Evolutionary conservation across 1,140 invertebrate genomes (phyloP).

Genomic region (Ylistrum balloti): DNA sequence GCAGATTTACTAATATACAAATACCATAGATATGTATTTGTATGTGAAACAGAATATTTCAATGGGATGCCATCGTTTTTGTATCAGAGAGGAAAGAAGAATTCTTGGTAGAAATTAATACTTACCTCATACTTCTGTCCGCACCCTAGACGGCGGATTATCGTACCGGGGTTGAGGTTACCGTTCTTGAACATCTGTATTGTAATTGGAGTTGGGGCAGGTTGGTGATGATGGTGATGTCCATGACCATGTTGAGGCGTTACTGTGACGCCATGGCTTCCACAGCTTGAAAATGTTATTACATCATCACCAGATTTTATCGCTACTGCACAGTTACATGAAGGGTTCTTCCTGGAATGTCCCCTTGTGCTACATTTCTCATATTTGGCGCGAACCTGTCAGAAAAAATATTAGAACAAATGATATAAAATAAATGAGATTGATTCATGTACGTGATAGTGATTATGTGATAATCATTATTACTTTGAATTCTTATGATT

Average conservation of each 20-base stretch:
- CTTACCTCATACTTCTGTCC: slow-evolving; percentile 74
- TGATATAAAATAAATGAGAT: too few species aligned
- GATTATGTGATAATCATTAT: too few species aligned
- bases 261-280: slow-evolving; percentile 47
- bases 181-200: slow-evolving; percentile 76
- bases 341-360: slow-evolving; percentile 54
- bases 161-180: slow-evolving; percentile 70
- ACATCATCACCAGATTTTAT: slow-evolving; percentile 80
- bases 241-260: slow-evolving; percentile 46
- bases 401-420: too few species aligned
- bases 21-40: too few species aligned
- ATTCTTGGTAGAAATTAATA: too few species aligned
- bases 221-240: slow-evolving; percentile 26
- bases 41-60: too few species aligned
- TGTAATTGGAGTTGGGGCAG: slow-evolving; percentile 57
- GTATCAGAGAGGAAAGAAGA: too few species aligned
- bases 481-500: too few species aligned
- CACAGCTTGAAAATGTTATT: slow-evolving; percentile 75
- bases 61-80: too few species aligned
- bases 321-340: slow-evolving; percentile 80
- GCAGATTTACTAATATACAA: too few species aligned
- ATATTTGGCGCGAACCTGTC: slow-evolving; percentile 68
- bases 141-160: slow-evolving; percentile 70
- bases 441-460: too few species aligned
- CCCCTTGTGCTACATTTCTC: slow-evolving; percentile 59